Evolutionary conservation across 1,140 invertebrate species (phyloP).

Genomic region (Drosophila pseudoobscura): DNA sequence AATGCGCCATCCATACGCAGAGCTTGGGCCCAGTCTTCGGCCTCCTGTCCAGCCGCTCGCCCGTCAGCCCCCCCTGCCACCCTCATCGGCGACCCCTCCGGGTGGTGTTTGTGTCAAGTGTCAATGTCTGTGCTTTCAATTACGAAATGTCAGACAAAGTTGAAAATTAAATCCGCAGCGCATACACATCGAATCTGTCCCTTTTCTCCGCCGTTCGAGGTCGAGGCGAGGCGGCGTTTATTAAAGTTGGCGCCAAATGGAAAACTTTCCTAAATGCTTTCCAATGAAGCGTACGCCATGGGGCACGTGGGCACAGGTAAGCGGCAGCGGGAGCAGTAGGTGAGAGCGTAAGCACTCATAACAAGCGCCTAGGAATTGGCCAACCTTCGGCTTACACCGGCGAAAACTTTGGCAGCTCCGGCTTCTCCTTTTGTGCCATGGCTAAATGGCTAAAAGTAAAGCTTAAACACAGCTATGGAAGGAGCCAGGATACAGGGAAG

Average conservation of each 20-base stretch:
- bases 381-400: slow-evolving; percentile 30
- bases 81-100: slow-evolving; percentile 12
- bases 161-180: slow-evolving; percentile 78
- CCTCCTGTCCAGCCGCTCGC: slow-evolving; percentile 24
- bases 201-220: too few species aligned
- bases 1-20: slow-evolving; percentile 64
- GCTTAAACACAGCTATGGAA: slow-evolving; percentile 51
- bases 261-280: slow-evolving; percentile 63
- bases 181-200: slow-evolving; percentile 26
- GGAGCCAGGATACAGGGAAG: slow-evolving; percentile 1
- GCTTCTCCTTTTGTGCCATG: slow-evolving; percentile 36
- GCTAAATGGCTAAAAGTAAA: slow-evolving; percentile 59
- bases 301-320: background rate
- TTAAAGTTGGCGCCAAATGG: slow-evolving; percentile 54
- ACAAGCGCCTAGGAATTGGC: slow-evolving; percentile 44
- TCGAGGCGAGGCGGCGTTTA: slow-evolving; percentile 26
- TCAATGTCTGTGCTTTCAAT: slow-evolving; percentile 79
- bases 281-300: slow-evolving; percentile 55
- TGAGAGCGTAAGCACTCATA: slow-evolving; percentile 29
- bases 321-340: background rate
- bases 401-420: slow-evolving; percentile 42
- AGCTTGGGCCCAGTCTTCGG: too few species aligned
- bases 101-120: slow-evolving; percentile 75
- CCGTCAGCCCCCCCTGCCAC: slow-evolving; percentile 2
- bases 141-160: slow-evolving; percentile 76